phyloP scores from a whole-genome alignment of 1,140 invertebrate species.

The Diuraphis noxia region DNA sequence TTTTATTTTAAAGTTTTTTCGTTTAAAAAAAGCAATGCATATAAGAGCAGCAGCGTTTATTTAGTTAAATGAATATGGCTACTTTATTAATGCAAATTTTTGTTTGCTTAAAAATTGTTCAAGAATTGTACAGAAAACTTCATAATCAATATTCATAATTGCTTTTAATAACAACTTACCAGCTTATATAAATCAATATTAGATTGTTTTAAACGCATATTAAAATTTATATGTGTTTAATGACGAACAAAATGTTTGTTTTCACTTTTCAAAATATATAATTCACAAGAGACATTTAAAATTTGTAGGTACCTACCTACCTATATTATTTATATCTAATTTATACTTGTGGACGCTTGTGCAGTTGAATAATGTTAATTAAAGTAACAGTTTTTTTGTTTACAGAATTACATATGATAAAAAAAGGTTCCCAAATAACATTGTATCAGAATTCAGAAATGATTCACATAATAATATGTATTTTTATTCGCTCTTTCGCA shows the following conservation, averaged over 20 bases:
- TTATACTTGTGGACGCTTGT: neutral
- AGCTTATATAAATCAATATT: conserved; percentile 1
- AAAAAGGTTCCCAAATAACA: neutral
- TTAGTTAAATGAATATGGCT: neutral
- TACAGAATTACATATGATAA: neutral
- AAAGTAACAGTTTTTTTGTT: neutral
- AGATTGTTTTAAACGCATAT: neutral
- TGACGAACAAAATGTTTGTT: neutral
- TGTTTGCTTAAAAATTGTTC: neutral
- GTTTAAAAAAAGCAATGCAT: neutral
- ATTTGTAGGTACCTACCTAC: neutral
- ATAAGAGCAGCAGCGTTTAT: neutral
- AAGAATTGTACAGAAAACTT: neutral
- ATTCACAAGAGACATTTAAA: neutral
- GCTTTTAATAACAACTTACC: neutral
- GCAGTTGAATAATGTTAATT: neutral
- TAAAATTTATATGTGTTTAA: neutral
- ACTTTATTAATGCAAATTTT: neutral
- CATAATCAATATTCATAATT: neutral
- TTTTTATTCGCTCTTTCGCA: neutral
- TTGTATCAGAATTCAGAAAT: neutral
- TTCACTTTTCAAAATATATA: neutral
- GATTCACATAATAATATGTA: neutral
- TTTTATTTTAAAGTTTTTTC: conserved; percentile 3
- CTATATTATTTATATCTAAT: neutral